A percentile compares a stretch with the other conserved stretches of the same genome.
phyloP scores from a whole-genome alignment of 2,888 invertebrate genomes.

The Iselma pallidipennis region DNA sequence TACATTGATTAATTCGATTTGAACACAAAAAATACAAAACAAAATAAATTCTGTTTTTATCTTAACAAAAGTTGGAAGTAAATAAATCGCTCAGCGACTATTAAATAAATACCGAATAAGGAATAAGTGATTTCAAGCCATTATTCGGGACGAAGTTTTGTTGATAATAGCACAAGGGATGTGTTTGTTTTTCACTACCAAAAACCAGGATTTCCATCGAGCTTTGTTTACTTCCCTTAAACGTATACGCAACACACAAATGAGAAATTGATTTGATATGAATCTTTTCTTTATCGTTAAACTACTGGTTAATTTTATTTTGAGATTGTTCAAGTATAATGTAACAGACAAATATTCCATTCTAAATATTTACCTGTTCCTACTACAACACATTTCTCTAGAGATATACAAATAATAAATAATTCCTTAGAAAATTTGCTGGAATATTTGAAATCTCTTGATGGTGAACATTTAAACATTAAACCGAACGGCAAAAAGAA shows the following conservation, averaged over 20 bases:
- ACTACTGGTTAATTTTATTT: not conserved
- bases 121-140: conserved; percentile 3
- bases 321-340: not conserved
- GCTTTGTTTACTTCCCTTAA: not conserved
- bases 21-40: not conserved
- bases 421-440: not conserved
- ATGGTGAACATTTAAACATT: conserved; percentile 4
- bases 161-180: conserved; percentile 1
- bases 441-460: conserved; percentile 11
- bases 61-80: not conserved
- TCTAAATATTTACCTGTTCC: not conserved
- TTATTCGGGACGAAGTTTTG: conserved; percentile 3
- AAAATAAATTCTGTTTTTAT: not conserved
- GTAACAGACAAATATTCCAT: not conserved
- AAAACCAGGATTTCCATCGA: not conserved
- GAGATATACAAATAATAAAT: not conserved
- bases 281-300: not conserved
- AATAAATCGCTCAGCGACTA: conserved; percentile 3
- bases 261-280: not conserved
- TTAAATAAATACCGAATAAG: conserved; percentile 1
- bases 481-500: not conserved
- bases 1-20: not conserved
- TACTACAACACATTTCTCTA: not conserved
- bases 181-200: not conserved
- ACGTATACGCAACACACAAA: not conserved